Base-by-base conservation (phyloP, 2,113 vertebrate species). In the Prochilodus magdalenae region DNA sequence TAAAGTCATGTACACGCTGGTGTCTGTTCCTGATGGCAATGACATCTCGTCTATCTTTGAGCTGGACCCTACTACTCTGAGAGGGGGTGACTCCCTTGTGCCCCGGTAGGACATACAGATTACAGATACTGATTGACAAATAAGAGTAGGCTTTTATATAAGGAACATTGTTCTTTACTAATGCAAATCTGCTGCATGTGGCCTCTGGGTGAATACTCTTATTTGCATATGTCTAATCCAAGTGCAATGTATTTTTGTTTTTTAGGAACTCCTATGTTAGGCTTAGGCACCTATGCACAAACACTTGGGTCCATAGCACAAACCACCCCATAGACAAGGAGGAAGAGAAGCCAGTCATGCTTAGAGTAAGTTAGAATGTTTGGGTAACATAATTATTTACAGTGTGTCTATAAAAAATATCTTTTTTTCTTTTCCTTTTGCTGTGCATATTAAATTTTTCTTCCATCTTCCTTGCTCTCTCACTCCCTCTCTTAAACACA, bases 11-110 rank as follows among this genome's bases (percentile, higher is more conserved):
- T 99, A 98, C 80, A 98, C 97, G 0, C 91, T 99, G 72, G 97
- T 99, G 59, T 98, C 97, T 0, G 98, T 99, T 62, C 98, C 98
- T 0, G 97, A 99, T 85, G 98, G 98, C 73, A 99, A 97, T 0
- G 98, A 99, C 82, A 99, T 99, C 88, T 99, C 98, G 18, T 99
- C 98, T 81, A 99, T 99, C 83, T 99, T 99, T 87, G 98, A 99
- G 87, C 91, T 99, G 4, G 98, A 99, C 84, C 98, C 98, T 0
- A 99, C 98, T 67, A 99, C 98, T 0, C 89, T 99, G 79, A 94
- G 97, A 78, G 97, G 98, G 11, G 98, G 96, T n/a, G 98, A 99
- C 89, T 98, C 97, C 2, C 95, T 98, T 2, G 98, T 99, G 3
- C 98, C 98, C 78, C 98, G 98, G 98, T 99, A 95, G 22, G 84